These are phyloP conservation scores for Stramonita haemastoma DNA, from an alignment of 2,888 invertebrate genomes.

Conservation along the genomic window DNA sequence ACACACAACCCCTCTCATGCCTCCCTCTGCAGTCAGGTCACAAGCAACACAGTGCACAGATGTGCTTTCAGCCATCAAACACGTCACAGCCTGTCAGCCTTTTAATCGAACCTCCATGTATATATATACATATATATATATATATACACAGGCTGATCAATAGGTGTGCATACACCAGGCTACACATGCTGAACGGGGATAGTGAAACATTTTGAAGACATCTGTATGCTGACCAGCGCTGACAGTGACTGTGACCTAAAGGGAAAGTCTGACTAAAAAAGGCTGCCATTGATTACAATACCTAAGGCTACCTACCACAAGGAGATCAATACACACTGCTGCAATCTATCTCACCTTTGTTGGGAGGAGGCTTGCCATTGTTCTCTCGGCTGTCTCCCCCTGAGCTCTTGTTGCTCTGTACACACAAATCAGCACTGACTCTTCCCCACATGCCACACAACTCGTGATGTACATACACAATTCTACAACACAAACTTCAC, in stretches of 20 bases:
- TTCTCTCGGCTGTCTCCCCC: slow-evolving; percentile 34
- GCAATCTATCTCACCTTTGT: slow-evolving; percentile 39
- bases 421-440: slow-evolving; percentile 1
- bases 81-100: neutral
- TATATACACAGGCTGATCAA: too few species aligned
- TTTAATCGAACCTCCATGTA: neutral
- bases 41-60: neutral
- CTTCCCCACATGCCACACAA: too few species aligned
- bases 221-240: too few species aligned
- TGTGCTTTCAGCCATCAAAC: neutral
- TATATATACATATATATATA: too few species aligned
- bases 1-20: too few species aligned
- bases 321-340: too few species aligned
- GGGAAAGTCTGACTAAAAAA: too few species aligned
- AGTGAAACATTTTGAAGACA: neutral
- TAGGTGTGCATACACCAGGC: neutral
- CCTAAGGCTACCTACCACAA: too few species aligned
- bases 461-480: neutral
- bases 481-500: too few species aligned
- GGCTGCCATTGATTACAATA: too few species aligned
- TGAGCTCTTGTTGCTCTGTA: slow-evolving; percentile 43
- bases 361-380: slow-evolving; percentile 33
- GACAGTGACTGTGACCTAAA: too few species aligned
- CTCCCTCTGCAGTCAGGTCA: neutral
- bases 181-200: too few species aligned